Percentiles rank a stretch among this genome's conserved stretches.
Evolutionary conservation across 2,888 invertebrate genomes (phyloP).

Genomic region (Cosmorhoe ocellata): DNA sequence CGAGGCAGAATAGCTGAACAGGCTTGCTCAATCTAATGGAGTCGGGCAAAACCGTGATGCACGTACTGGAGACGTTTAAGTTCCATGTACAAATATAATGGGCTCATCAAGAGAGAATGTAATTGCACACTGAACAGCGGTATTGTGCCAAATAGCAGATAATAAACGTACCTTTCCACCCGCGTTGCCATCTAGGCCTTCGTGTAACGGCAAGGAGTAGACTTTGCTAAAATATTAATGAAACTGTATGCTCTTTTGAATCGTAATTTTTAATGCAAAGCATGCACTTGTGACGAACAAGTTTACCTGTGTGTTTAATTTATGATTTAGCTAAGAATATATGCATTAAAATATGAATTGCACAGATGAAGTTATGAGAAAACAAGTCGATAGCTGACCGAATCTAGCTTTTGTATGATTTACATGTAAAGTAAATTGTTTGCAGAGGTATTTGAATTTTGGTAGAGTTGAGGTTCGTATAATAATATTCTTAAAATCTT

Average conservation of each 20-base stretch:
- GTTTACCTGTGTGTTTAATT: not conserved
- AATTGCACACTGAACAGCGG: conserved; percentile 44
- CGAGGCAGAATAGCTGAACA: conserved; percentile 35
- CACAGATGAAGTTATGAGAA: not conserved
- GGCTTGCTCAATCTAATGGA: conserved; percentile 35
- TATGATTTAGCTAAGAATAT: not conserved
- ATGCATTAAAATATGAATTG: not conserved
- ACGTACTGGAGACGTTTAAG: conserved; percentile 38
- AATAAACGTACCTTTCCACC: conserved; percentile 61
- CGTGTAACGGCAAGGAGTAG: conserved; percentile 52
- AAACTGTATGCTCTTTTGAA: conserved; percentile 18
- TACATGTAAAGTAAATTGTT: too few species aligned
- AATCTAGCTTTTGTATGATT: too few species aligned
- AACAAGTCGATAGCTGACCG: too few species aligned
- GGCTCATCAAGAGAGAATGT: conserved; percentile 54
- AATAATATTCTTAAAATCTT: too few species aligned
- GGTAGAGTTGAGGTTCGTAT: too few species aligned
- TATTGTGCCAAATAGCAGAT: conserved; percentile 56
- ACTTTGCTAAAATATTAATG: conserved; percentile 44
- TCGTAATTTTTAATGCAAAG: conserved; percentile 16
- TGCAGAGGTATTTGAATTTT: too few species aligned
- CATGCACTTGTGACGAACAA: not conserved
- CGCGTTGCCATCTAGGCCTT: conserved; percentile 64
- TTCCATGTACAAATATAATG: conserved; percentile 47
- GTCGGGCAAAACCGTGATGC: conserved; percentile 34